Percentiles rank a stretch among this genome's conserved stretches.
Conservation (phyloP, 1,140 invertebrate species). For the Campoletis sonorensis region DNA sequence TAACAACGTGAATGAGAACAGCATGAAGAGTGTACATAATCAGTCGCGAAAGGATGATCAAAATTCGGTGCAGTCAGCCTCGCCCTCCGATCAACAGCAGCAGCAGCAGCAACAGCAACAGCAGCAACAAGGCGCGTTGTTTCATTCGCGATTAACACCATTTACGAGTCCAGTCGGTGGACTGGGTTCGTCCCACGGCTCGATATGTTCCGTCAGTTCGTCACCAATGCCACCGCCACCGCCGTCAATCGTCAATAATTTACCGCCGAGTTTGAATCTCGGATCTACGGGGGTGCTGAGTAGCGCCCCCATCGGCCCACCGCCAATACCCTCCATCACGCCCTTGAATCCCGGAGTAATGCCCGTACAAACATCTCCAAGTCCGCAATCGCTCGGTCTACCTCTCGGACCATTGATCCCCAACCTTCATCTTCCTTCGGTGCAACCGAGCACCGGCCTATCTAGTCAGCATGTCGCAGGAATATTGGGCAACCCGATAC, state of each 20-base stretch:
- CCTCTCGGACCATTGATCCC: constrained; percentile 67
- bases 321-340: constrained; percentile 59
- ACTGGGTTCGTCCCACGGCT: constrained; percentile 55
- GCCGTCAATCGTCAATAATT: constrained; percentile 54
- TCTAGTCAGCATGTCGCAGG: constrained; percentile 71
- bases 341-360: constrained; percentile 59
- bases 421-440: constrained; percentile 65
- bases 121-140: constrained; percentile 43
- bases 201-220: constrained; percentile 63
- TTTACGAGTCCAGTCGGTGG: constrained; percentile 60
- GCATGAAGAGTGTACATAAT: constrained; percentile 55
- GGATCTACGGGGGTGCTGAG: constrained; percentile 57
- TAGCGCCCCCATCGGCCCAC: constrained; percentile 59
- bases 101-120: too few species aligned
- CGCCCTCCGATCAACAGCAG: constrained; percentile 49
- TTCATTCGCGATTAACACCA: constrained; percentile 59
- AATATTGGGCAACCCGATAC: constrained; percentile 62
- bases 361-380: constrained; percentile 55
- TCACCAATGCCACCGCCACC: constrained; percentile 59
- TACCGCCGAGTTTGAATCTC: constrained; percentile 54
- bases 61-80: constrained; percentile 4
- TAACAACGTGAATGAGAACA: constrained; percentile 48
- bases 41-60: constrained; percentile 66
- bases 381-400: constrained; percentile 55
- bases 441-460: constrained; percentile 67